Base-by-base conservation (phyloP, 2,888 invertebrate genomes). In the Hofmannophila pseudospretella region DNA sequence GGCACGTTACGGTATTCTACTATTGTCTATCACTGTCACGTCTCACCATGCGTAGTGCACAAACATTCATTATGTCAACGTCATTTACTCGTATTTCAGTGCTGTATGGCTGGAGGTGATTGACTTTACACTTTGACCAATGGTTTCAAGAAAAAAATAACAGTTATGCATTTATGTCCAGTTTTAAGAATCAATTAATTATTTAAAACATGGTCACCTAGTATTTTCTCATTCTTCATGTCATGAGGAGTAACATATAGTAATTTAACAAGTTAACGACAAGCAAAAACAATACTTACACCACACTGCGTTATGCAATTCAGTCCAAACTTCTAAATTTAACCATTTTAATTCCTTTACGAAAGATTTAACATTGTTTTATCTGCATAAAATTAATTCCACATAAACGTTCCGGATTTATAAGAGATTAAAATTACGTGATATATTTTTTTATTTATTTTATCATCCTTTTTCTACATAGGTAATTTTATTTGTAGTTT, bases 1-100 rank as follows among this genome's bases (percentile, higher is more conserved):
- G 39, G n/a, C 27, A 32, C 43, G 39, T 44, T 41, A 42, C 32
- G 36, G 41, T 7, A 23, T 16, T 16, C 5, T 16, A 16, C 3
- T 16, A 16, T 16, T 8, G 7, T 7, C n/a, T 8, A 3, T 8
- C 7, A 7, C 23, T 8, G 23, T 23, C 23, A 23, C 23, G 23
- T 7, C 3, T 23, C 4, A 23, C 23, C n/a, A 23, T 8, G 3
- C 23, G 7, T 23, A 5, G 7, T 23, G 3, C n/a, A 23, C 7
- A 3, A 23, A 3, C 16, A n/a, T 3, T 23, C 23, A n/a, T 23
- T 23, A 23, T 23, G 30, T 14, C 2, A 16, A 3, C 16, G 8
- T 16, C 7, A 30, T 13, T 30, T 7, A 8, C n/a, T 14, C 11
- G 10, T 16, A 5, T 16, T 5, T 16, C 10, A n/a, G 27, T 11